Percentiles rank a stretch among this genome's conserved stretches.
phyloP scores from a whole-genome alignment of 2,113 vertebrate species.

The Amblyopsis rosae region DNA sequence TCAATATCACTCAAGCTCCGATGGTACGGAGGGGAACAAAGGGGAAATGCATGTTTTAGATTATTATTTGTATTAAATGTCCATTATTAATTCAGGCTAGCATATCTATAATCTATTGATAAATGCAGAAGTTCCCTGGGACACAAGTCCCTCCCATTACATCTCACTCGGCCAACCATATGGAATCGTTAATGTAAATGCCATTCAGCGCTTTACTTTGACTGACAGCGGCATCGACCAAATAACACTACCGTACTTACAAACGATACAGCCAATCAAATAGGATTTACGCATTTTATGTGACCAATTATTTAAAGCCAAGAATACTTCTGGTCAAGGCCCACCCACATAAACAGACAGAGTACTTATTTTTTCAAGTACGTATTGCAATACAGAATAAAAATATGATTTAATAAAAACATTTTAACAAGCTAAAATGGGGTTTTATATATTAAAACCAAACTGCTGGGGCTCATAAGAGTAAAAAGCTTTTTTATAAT shows the following conservation, averaged over 20 bases:
- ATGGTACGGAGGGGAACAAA: too few species aligned
- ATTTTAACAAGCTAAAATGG: too few species aligned
- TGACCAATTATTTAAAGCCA: conserved; percentile 67
- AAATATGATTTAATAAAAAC: too few species aligned
- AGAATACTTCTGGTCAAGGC: conserved; percentile 56
- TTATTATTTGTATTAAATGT: too few species aligned
- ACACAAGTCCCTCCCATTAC: conserved; percentile 18
- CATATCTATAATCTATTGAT: too few species aligned
- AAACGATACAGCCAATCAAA: conserved; percentile 37
- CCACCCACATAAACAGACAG: conserved; percentile 20
- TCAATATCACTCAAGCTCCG: too few species aligned
- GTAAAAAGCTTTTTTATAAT: too few species aligned
- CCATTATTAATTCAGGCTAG: too few species aligned
- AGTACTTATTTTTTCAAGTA: not conserved
- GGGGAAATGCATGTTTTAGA: too few species aligned
- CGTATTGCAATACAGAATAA: too few species aligned
- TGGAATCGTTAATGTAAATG: not conserved
- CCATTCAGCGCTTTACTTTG: not conserved
- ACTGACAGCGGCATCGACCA: conserved; percentile 19
- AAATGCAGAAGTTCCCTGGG: conserved; percentile 28
- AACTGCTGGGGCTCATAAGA: too few species aligned
- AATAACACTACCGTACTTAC: conserved; percentile 14
- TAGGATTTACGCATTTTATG: not conserved
- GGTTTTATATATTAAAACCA: too few species aligned
- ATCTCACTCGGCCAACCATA: conserved; percentile 39